These are phyloP conservation scores for Trichogramma evanescens DNA, from an alignment of 2,888 invertebrate genomes.

Conservation along the genomic window DNA sequence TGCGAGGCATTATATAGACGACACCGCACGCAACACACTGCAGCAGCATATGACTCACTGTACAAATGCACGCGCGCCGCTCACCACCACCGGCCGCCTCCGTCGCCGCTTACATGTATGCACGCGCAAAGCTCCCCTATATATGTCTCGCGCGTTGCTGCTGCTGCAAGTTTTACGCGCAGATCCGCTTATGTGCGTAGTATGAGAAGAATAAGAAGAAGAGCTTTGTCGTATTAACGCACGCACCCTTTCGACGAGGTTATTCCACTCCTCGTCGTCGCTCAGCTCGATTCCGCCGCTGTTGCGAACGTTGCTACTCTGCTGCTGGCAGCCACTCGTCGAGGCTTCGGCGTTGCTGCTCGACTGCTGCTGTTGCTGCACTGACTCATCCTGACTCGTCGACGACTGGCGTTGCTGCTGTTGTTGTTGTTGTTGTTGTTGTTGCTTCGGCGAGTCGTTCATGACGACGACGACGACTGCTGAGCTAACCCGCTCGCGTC, in stretches of 20 bases:
- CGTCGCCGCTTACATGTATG: too few species aligned
- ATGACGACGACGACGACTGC: conserved; percentile 20
- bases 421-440: conserved; percentile 30
- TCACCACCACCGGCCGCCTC: too few species aligned
- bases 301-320: conserved; percentile 22
- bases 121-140: too few species aligned
- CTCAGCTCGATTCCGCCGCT: conserved; percentile 37
- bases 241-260: conserved; percentile 44
- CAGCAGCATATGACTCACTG: too few species aligned
- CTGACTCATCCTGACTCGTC: conserved; percentile 24
- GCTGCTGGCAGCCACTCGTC: conserved; percentile 16
- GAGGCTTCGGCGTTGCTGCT: conserved; percentile 23
- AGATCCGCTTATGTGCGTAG: too few species aligned
- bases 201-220: background rate
- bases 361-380: conserved; percentile 27
- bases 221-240: conserved; percentile 15
- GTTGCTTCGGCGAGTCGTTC: conserved; percentile 41
- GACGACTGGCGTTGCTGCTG: conserved; percentile 26
- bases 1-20: too few species aligned
- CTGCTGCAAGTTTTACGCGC: too few species aligned
- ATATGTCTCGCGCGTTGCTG: too few species aligned
- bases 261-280: conserved; percentile 46
- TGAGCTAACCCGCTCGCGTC: background rate
- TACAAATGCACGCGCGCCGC: too few species aligned
- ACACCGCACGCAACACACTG: too few species aligned